phyloP scores from a whole-genome alignment of 2,888 invertebrate genomes.

The Nomada hirtipes region DNA sequence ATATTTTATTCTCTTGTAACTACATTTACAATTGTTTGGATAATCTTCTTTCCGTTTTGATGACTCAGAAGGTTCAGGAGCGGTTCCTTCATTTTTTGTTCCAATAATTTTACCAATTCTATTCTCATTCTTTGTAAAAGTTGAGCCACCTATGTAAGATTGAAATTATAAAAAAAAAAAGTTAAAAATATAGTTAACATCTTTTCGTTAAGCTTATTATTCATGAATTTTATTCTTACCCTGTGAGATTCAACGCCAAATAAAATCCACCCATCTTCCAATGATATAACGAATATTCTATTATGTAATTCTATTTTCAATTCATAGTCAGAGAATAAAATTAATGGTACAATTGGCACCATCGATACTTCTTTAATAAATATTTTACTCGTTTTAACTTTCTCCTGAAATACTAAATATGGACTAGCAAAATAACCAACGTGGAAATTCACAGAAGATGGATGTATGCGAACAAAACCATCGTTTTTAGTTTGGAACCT shows the following conservation, averaged over 20 bases:
- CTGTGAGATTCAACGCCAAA: constrained; percentile 91
- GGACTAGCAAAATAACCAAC: constrained; percentile 89
- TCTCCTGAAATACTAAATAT: constrained; percentile 93
- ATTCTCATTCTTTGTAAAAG: constrained; percentile 91
- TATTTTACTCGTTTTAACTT: constrained; percentile 91
- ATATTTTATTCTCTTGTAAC: constrained; percentile 83
- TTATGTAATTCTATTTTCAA: constrained; percentile 90
- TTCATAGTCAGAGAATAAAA: constrained; percentile 88
- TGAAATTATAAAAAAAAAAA: constrained; percentile 50
- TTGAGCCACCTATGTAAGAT: constrained; percentile 89
- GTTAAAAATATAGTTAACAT: constrained; percentile 11
- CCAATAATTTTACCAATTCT: constrained; percentile 91
- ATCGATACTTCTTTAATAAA: constrained; percentile 93
- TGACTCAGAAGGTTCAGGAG: constrained; percentile 89
- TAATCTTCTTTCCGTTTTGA: constrained; percentile 90
- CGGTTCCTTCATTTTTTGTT: constrained; percentile 94
- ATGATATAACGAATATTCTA: constrained; percentile 89
- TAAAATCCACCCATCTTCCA: constrained; percentile 94
- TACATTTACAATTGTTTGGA: constrained; percentile 90
- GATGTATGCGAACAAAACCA: constrained; percentile 90
- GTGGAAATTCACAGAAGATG: constrained; percentile 90
- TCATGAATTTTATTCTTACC: constrained; percentile 83
- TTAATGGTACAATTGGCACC: constrained; percentile 90
- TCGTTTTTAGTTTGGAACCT: constrained; percentile 91
- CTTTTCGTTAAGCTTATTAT: constrained; percentile 4